Evolutionary conservation across 1,140 invertebrate genomes (phyloP), one percentile per base, ranked within the genome.

Genomic region (Drosophila guanche): DNA sequence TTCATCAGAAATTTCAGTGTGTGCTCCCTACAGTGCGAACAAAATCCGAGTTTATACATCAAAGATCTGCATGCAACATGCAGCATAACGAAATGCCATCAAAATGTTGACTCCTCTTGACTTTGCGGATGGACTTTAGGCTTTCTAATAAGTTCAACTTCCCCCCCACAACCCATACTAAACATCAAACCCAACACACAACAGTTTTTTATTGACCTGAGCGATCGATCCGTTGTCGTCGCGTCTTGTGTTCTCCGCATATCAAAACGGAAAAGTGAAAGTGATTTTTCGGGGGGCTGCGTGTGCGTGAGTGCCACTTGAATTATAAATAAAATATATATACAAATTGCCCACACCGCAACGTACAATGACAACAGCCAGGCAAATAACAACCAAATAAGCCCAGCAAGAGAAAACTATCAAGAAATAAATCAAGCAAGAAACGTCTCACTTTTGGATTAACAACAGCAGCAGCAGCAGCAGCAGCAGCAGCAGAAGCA

Each of bases 251-350:
- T 88, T 78, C 83, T 83, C 62, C 69, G 80, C 76, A 76, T 83
- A 65, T 81, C 74, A 74, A 74, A 74, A 83, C 60, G 66, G 72
- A 83, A 86, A 88, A 88, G 83, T 88, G 83, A 88, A 88, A 88
- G 83, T 88, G 76, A 60, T 46, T 63, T 65, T 63, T 60, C 45
- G 46, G 58, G 77, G 66, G 54, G 29, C 67, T 67, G 43, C 47
- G 62, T 68, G 76, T 81, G 78, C 73, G 79, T 77, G 73, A 68
- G 80, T 85, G 80, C 77, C 80, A 47, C 81, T 86, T 88, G 83
- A 88, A 86, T 86, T 76, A 76, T 73, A 75, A 74, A 74, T 74
- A 74, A 29, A 8, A 33, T 33, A 33, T 33, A 57, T 22, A 37
- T 1, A 20, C 16, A 20, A 20, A 20, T 25, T 25, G 12, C 23